These are phyloP conservation scores for Amazona vittata DNA, from an alignment of 2,113 vertebrate genomes.

Conservation along the genomic window DNA sequence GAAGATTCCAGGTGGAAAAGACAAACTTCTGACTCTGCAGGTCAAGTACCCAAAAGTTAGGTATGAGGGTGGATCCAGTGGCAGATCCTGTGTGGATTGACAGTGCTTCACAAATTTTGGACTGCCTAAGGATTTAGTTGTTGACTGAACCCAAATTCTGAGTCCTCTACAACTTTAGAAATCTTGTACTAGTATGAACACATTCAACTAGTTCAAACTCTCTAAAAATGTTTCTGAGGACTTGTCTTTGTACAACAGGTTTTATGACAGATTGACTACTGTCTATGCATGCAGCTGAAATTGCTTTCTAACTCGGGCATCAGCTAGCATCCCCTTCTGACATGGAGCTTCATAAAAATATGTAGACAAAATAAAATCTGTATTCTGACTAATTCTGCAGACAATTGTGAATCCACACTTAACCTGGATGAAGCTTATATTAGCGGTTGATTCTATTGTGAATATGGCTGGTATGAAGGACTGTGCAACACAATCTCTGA, in stretches of 20 bases:
- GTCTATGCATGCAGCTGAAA: not conserved
- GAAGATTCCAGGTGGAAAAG: not conserved
- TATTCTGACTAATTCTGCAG: not conserved
- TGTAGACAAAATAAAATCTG: not conserved
- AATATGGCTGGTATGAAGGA: not conserved
- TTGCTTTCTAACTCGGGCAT: not conserved
- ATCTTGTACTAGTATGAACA: not conserved
- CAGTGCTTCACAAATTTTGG: not conserved
- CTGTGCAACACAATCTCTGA: not conserved
- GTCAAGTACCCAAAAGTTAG: not conserved
- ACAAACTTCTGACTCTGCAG: not conserved
- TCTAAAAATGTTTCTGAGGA: not conserved
- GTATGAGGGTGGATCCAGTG: not conserved
- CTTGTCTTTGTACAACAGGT: not conserved
- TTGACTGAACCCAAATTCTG: not conserved
- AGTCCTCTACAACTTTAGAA: not conserved
- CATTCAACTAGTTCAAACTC: not conserved
- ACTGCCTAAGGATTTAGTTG: not conserved
- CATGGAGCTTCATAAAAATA: not conserved
- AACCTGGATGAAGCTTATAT: not conserved
- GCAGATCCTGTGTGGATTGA: not conserved
- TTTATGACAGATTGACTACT: not conserved
- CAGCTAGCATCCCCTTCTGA: not conserved
- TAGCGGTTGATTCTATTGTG: not conserved
- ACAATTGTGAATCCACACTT: not conserved